A percentile compares a stretch with the other conserved stretches of the same genome.
phyloP scores from a whole-genome alignment of 30 jellyfish, hydroid and myxozoan genomes.

The Rhopilema esculentum region DNA sequence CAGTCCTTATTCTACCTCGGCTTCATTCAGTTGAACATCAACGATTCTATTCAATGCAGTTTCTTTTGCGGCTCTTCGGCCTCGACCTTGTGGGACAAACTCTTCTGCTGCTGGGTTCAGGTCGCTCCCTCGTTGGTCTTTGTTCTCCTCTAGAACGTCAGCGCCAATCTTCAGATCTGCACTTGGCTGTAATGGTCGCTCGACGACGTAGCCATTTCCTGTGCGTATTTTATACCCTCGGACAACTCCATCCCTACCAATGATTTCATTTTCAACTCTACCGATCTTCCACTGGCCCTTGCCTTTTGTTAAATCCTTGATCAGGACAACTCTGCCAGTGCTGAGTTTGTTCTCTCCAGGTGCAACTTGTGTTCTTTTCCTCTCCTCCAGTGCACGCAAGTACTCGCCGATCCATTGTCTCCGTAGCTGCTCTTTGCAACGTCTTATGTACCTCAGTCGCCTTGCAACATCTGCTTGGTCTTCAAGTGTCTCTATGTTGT shows the following conservation, averaged over 20 bases:
- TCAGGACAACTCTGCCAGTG: slow-evolving; percentile 37
- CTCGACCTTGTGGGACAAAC: too few relatives aligned
- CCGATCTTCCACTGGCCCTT: slow-evolving; percentile 58
- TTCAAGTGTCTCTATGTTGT: slow-evolving; percentile 27
- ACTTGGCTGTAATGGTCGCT: slow-evolving; percentile 50
- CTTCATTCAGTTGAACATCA: background rate
- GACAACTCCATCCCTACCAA: slow-evolving; percentile 49
- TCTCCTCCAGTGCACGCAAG: slow-evolving; percentile 50
- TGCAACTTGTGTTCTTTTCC: slow-evolving; percentile 20
- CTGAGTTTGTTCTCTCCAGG: slow-evolving; percentile 9
- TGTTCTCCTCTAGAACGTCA: background rate
- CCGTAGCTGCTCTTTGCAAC: slow-evolving; percentile 53
- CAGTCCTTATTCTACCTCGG: background rate
- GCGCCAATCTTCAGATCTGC: slow-evolving; percentile 43
- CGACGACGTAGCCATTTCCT: slow-evolving; percentile 54
- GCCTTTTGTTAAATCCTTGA: slow-evolving; percentile 41
- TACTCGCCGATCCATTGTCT: slow-evolving; percentile 44
- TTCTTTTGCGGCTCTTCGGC: background rate
- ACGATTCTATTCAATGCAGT: background rate
- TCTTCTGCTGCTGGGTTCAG: slow-evolving; percentile 20
- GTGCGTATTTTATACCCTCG: slow-evolving; percentile 55
- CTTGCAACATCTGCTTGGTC: slow-evolving; percentile 34
- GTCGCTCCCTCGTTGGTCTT: background rate
- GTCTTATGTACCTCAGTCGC: slow-evolving; percentile 28
- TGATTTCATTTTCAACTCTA: slow-evolving; percentile 29